Base-by-base conservation (phyloP, 2,888 invertebrate species). In the Tenodera sinensis region DNA sequence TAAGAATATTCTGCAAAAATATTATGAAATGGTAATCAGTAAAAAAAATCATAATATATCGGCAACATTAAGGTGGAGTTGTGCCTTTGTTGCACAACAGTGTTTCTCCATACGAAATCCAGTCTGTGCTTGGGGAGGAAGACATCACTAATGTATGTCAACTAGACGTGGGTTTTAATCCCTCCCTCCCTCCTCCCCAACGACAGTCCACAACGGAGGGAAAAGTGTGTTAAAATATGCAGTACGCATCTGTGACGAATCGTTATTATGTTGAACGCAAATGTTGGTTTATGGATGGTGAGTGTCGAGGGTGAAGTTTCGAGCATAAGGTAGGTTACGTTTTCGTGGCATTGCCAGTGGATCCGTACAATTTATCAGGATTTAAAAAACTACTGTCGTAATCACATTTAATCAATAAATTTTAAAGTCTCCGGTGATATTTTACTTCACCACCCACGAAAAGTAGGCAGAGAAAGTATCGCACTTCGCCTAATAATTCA, bases 91-190 rank as follows among this genome's bases (percentile, higher is more conserved):
- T 71, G 54, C 54, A 71, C 20, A 0, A 4, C 0, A 3, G 54
- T 71, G 54, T 71, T 71, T 25, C 54, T 71, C 54, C 54, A 71
- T 71, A 71, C 54, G 54, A 71, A 71, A 71, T 71, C 25, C 54
- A 20, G 54, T 25, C 8, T 15, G 54, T 54, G 54, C 54, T 71
- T 71, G 25, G 54, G 54, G 54, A 14, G 6, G 28, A 14, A 86
- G 28, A 81, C 81, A 86, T 86, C 86, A 86, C 30, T 86, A 86
- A 86, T 86, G 86, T 84, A 84, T 86, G 86, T 86, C 86, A 81
- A 15, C 81, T 86, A 71, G 28, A 71, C 54, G 71, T 86, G 86
- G 28, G 71, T 81, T 14, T 42, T 71, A 71, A 86, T 86, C 86
- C 30, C 86, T 30, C n/a, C 81, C 27, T 30, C 81, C 30, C 86